Conservation (phyloP, 2,113 vertebrate species). For the Motacilla alba region DNA sequence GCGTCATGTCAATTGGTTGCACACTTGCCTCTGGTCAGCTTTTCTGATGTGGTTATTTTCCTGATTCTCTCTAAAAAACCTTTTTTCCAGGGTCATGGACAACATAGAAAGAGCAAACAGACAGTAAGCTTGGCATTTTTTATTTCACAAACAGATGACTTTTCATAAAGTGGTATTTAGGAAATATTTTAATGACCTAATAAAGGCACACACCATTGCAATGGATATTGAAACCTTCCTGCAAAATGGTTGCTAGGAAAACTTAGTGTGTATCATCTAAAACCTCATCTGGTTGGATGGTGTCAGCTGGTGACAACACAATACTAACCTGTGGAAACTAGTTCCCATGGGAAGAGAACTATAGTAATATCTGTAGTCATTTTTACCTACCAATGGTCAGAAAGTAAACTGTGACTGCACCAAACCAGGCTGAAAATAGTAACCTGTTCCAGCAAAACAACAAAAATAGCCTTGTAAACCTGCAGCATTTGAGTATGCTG, state of each 20-base stretch:
- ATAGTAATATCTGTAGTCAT: neutral
- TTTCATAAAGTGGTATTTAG: neutral
- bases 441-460: neutral
- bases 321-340: neutral
- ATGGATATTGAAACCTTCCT: neutral
- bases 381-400: neutral
- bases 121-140: neutral
- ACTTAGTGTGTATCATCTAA: neutral
- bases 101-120: neutral
- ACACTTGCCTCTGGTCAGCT: neutral
- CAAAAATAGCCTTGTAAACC: neutral
- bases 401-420: neutral
- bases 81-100: neutral
- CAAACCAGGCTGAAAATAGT: neutral
- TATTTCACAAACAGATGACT: neutral
- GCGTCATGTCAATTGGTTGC: fast-evolving
- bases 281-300: neutral
- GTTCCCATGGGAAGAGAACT: neutral
- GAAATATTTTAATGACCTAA: neutral
- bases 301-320: neutral
- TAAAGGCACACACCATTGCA: neutral
- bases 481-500: neutral
- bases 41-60: neutral
- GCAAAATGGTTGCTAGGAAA: neutral
- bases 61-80: neutral